These are phyloP conservation scores for Corvus cornix DNA, from an alignment of 2,113 vertebrate species.

Conservation along the genomic window DNA sequence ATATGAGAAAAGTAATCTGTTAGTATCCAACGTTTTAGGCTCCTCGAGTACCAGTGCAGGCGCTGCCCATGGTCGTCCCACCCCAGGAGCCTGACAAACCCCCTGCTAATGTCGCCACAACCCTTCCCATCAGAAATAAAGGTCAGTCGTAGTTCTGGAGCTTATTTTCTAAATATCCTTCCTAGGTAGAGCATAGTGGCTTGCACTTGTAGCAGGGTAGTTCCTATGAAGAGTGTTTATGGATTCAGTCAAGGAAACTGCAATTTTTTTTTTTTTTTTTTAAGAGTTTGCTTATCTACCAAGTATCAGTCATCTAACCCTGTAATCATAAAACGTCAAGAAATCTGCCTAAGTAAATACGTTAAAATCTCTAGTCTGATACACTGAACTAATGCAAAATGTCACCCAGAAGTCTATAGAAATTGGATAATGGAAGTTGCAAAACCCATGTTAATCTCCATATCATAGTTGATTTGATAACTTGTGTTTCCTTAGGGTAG, in stretches of 20 bases:
- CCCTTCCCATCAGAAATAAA: slow-evolving; percentile 94
- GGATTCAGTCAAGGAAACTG: slow-evolving; percentile 3
- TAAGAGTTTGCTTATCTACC: neutral
- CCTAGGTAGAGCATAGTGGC: slow-evolving; percentile 28
- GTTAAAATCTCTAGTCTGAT: neutral
- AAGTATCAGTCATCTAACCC: slow-evolving; percentile 12
- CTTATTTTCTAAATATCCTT: slow-evolving; percentile 42
- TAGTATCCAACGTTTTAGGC: slow-evolving; percentile 78
- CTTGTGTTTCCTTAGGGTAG: neutral
- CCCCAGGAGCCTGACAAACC: slow-evolving; percentile 98
- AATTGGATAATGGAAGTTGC: neutral
- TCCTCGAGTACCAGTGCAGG: slow-evolving; percentile 98
- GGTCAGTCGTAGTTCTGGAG: slow-evolving; percentile 78
- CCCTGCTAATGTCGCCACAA: slow-evolving; percentile 90
- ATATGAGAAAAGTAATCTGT: slow-evolving; percentile 46
- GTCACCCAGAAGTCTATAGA: neutral
- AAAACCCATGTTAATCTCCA: neutral
- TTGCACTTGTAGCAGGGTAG: slow-evolving; percentile 6
- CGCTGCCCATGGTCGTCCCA: slow-evolving; percentile 98
- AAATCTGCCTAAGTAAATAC: slow-evolving; percentile 28
- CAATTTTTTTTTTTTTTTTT: neutral
- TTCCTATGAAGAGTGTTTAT: neutral
- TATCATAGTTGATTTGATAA: neutral
- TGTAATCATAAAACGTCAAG: neutral
- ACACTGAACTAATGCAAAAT: neutral